A percentile compares a stretch with the other conserved stretches of the same genome.
Evolutionary conservation across 2,797 vertebrate genomes (phyloP).

Genomic region (Onychomys torridus): DNA sequence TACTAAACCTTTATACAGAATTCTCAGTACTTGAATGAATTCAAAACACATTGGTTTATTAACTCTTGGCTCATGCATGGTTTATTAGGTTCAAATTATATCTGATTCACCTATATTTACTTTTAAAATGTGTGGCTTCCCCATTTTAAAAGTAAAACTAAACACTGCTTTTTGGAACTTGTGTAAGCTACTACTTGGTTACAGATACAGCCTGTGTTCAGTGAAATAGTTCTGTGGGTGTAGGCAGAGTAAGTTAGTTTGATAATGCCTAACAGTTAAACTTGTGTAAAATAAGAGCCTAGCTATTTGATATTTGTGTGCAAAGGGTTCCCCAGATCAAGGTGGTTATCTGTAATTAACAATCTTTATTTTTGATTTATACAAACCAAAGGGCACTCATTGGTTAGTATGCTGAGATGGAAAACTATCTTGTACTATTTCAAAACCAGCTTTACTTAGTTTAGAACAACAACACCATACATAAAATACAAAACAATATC

Average conservation of each 20-base stretch:
- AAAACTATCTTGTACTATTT: conserved; percentile 60
- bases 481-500: conserved; percentile 55
- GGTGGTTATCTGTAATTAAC: not conserved
- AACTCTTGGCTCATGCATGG: conserved; percentile 79
- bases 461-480: conserved; percentile 49
- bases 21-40: conserved; percentile 86
- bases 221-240: conserved; percentile 57
- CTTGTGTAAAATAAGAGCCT: conserved; percentile 54
- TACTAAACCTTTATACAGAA: conserved; percentile 83
- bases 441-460: conserved; percentile 71
- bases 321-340: conserved; percentile 46
- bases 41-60: conserved; percentile 86
- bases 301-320: conserved; percentile 13
- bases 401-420: conserved; percentile 60
- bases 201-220: conserved; percentile 65
- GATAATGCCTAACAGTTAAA: conserved; percentile 22
- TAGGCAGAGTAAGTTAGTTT: conserved; percentile 67
- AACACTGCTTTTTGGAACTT: conserved; percentile 77
- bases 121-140: conserved; percentile 61
- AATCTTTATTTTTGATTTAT: conserved; percentile 54
- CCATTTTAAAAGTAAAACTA: conserved; percentile 79
- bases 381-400: conserved; percentile 64
- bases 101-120: conserved; percentile 74
- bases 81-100: conserved; percentile 81
- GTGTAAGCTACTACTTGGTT: conserved; percentile 74